Evolutionary conservation across 2,888 invertebrate genomes (phyloP), one percentile per base, ranked within the genome.

Genomic region (Aleiodes testaceus): DNA sequence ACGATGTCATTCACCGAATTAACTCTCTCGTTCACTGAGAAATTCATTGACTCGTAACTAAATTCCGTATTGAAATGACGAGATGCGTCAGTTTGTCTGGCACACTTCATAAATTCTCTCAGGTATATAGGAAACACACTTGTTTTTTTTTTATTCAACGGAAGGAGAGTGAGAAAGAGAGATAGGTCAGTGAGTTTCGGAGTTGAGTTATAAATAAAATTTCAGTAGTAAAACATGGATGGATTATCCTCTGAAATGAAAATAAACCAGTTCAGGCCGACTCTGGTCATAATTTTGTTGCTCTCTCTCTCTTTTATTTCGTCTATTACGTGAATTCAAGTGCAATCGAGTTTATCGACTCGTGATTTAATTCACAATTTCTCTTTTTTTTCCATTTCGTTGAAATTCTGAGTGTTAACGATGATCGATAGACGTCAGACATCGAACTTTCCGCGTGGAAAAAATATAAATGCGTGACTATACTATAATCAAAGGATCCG

Each of bases 221-320:
- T 36, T 36, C 11, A 36, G 36, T 36, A 36, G 36, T 36, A 36
- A 36, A 36, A 5, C 26, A 26, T 26, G 52, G 7, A 47, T 55
- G 59, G 26, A 69, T 69, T 22, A 69, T 63, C 16, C 9, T 42
- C 50, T n/a, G n/a, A 14, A 16, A 30, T 36, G 59, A 69, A 50
- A 69, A 63, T 61, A 63, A 69, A 61, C 69, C 50, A 69, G 50
- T 63, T 50, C 9, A 18, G 26, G 36, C 2, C 36, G 16, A 36
- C 30, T 22, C 59, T 4, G 30, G 20, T 42, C 42, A 30, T 47
- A 59, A 61, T 61, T 44, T 64, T 20, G 12, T 66, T 66, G 20
- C 50, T 16, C 65, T 50, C 36, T 30, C 52, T 16, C 26, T 26
- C 26, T 26, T 26, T 26, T 26, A 26, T 26, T 26, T 26, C 1